Conservation (phyloP, 2,888 invertebrate species). For the Dicyrtoma fusca region DNA sequence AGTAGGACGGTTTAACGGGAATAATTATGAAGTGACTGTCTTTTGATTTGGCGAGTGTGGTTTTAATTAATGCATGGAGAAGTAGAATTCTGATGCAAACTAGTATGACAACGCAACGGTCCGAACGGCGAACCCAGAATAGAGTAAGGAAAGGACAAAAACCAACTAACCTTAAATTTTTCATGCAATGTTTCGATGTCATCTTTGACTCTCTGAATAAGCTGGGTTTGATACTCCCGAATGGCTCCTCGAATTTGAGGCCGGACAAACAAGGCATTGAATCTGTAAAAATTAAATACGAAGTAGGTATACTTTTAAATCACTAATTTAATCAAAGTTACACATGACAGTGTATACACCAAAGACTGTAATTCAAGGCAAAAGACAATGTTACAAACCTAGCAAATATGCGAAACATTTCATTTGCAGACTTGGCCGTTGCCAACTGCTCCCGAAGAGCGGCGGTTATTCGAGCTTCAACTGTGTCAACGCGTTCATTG, state of each 20-base stretch:
- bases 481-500: constrained; percentile 96
- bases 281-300: constrained; percentile 64
- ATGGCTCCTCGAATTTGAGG: constrained; percentile 99
- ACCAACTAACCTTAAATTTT: constrained; percentile 85
- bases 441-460: constrained; percentile 96
- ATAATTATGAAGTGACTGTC: no score
- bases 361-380: no score
- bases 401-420: constrained; percentile 95
- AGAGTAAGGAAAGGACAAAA: no score
- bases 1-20: no score
- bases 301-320: no score
- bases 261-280: constrained; percentile 97
- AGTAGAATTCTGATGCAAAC: no score
- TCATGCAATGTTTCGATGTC: constrained; percentile 98
- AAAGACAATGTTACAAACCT: constrained; percentile 13
- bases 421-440: constrained; percentile 98
- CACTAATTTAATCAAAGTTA: no score
- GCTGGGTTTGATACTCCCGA: constrained; percentile 97
- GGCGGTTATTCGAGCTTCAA: constrained; percentile 97
- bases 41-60: no score
- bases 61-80: no score
- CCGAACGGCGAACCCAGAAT: no score
- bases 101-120: no score
- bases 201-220: constrained; percentile 98
- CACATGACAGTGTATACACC: no score